Evolutionary conservation across 2,888 invertebrate genomes (phyloP), one percentile per base, ranked within the genome.

Genomic region (Archaeoteleia sp.): DNA sequence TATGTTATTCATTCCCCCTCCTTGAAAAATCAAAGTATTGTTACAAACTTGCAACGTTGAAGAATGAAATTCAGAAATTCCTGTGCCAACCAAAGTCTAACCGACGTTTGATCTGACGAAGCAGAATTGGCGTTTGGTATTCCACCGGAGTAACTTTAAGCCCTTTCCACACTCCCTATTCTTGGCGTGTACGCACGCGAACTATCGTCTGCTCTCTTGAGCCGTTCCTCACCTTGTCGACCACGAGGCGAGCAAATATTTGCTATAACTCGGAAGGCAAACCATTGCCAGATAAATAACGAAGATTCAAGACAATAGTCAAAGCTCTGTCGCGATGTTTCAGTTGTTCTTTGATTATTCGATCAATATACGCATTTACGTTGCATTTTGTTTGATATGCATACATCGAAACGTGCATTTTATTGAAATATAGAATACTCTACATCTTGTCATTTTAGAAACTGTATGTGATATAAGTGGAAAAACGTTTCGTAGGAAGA

Each of bases 171-270:
- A 55, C 67, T 76, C 74, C 75, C 67, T 76, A 74, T 74, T 75
- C 70, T 77, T 67, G 67, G 70, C 71, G 75, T 73, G 75, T 76
- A 76, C 74, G 74, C 73, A 78, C 73, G 78, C 73, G 74, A 77
- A 76, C 78, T 77, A 79, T 79, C 80, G 76, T 75, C 73, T 72
- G 73, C 69, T 75, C 67, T 73, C 74, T 68, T 60, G 60, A 74
- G 67, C 46, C 66, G 68, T 70, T 74, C 69, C 71, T 73, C 73
- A 71, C 73, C 72, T 76, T 76, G 75, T 77, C 77, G 72, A 78
- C 74, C 74, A 63, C 70, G 65, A 71, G 73, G 75, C 74, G 72
- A 78, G 77, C 78, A 83, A 83, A 83, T 82, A 81, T 82, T 81
- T 80, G 80, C 77, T 71, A 77, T 73, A 76, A 78, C 74, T 77